Base-by-base conservation (phyloP, 2,113 vertebrate species). In the Colaptes auratus region DNA sequence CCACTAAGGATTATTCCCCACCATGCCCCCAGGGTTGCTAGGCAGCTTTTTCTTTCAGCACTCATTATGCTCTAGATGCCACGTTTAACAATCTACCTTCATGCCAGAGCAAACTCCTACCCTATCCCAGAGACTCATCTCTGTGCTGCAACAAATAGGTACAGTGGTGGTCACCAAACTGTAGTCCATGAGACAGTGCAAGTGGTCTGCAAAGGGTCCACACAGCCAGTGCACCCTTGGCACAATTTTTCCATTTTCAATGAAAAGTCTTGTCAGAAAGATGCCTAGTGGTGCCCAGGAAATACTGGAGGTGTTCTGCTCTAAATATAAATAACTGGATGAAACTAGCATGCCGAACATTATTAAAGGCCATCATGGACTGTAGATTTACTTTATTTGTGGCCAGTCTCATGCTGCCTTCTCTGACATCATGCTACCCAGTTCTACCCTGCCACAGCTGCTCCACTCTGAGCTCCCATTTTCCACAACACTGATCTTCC, bases 1-100 rank as follows among this genome's bases (percentile, higher is more conserved):
- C 55, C 71, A 77, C 46, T 48, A 67, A 95, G 92, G 86, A 81
- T 87, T 79, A 92, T 79, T 92, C 61, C 81, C 77, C 79, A 23
- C 27, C 18, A 4, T 35, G 48, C 66, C 69, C 92, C 83, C 52
- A 77, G 65, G 66, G 97, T 31, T 94, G 93, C 93, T 80, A 94
- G 94, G 94, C 93, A 96, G 87, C 90, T 92, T 94, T 90, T 67
- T 93, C 89, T 80, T 83, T 72, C 70, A 2, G 1, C 58, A n/a
- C 92, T 97, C 86, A 88, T 20, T 92, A 73, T 81, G 91, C 76
- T 91, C 94, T 92, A 93, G 86, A 91, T 89, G 79, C 36, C 82
- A 96, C 6, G 5, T 48, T 90, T 52, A 95, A 77, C 75, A 77
- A 94, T 35, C 72, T n/a, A 82, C 53, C 85, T 74, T 85, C 88